Conservation (phyloP, 2,797 vertebrate genomes). For the Uromys caudimaculatus region DNA sequence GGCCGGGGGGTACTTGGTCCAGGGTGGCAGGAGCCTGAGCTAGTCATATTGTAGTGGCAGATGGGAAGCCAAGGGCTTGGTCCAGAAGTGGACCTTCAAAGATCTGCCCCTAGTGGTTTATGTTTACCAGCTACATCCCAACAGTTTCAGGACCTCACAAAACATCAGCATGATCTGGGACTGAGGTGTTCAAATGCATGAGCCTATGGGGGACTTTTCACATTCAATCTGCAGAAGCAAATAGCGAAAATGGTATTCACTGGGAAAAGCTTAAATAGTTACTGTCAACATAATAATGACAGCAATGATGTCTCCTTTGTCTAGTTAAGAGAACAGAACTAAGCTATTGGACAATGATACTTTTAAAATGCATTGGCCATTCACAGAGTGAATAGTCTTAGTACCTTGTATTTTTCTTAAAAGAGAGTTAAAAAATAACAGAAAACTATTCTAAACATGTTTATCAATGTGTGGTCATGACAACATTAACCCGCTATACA, state of each 20-base stretch:
- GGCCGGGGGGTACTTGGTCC: not conserved
- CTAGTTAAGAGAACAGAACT: slow-evolving; percentile 2
- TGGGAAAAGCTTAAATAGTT: not conserved
- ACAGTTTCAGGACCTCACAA: not conserved
- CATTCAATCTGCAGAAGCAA: not conserved
- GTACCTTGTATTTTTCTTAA: not conserved
- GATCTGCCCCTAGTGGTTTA: not conserved
- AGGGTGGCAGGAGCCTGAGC: not conserved
- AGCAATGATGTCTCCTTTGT: not conserved
- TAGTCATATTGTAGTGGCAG: not conserved
- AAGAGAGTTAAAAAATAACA: not conserved
- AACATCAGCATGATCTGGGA: not conserved
- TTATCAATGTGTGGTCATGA: not conserved
- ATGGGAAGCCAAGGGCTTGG: not conserved
- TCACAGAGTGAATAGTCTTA: not conserved
- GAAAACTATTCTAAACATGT: not conserved
- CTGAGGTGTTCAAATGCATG: not conserved
- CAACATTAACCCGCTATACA: not conserved
- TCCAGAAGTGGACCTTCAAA: not conserved
- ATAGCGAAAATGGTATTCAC: not conserved
- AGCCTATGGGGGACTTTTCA: not conserved
- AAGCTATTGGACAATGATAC: not conserved
- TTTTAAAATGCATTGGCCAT: not conserved
- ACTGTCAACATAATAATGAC: not conserved
- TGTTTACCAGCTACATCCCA: not conserved